Evolutionary conservation across 2,113 vertebrate species (phyloP).

Genomic region (Climacteris rufus): DNA sequence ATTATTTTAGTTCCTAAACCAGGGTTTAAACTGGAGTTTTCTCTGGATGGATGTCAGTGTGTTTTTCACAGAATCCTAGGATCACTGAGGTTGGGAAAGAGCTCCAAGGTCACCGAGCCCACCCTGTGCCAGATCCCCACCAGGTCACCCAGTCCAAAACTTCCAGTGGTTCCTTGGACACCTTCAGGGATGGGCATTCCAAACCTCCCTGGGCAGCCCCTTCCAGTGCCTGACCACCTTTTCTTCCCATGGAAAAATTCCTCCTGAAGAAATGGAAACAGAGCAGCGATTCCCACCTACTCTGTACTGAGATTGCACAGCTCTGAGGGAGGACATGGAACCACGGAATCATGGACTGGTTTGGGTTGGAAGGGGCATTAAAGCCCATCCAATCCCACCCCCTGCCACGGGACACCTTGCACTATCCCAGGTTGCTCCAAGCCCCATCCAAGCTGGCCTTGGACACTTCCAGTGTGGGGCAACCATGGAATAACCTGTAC

Average conservation of each 20-base stretch:
- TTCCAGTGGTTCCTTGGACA: not conserved
- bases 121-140: not conserved
- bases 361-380: not conserved
- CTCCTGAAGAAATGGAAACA: not conserved
- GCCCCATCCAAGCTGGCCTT: not conserved
- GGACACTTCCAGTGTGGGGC: not conserved
- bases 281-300: no score
- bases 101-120: not conserved
- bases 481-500: not conserved
- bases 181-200: not conserved
- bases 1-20: not conserved
- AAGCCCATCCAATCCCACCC: not conserved
- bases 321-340: fast-evolving
- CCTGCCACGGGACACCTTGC: not conserved
- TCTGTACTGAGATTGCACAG: not conserved
- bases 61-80: not conserved
- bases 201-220: not conserved
- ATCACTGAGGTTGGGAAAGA: not conserved
- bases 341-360: not conserved
- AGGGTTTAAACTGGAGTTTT: not conserved
- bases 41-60: no score
- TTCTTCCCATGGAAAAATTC: not conserved
- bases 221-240: not conserved
- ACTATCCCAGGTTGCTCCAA: not conserved
- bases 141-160: not conserved